Evolutionary conservation across 2,797 vertebrate genomes (phyloP), one percentile per base, ranked within the genome.

Genomic region (Etheostoma nigrum): DNA sequence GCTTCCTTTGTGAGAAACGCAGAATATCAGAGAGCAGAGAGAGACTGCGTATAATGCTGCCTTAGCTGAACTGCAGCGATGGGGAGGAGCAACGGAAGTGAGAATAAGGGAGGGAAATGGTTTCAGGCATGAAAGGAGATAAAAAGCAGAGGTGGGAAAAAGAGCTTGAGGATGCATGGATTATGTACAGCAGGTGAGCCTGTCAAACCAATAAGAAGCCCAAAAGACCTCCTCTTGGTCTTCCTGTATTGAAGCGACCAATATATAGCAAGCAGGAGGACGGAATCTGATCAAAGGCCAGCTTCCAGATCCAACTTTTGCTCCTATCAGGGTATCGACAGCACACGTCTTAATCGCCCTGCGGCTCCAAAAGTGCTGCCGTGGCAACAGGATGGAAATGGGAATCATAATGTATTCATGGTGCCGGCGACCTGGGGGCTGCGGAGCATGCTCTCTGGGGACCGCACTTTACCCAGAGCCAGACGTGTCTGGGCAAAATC

Each of bases 401-500:
- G 94, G 97, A 96, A 96, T 97, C 96, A 97, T 99, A 98, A 99
- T 98, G 97, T 98, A 99, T 98, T 98, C 97, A 97, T 98, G 97
- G 97, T 97, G 96, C 96, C 96, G 96, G 97, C 97, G 97, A 99
- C 98, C 97, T 97, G 97, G 97, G 98, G 98, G 97, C 97, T 98
- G 97, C 96, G 96, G 96, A 97, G 96, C 95, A 86, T 82, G 90
- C 95, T 97, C 98, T 97, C 98, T 92, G 94, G 98, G 97, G 97
- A 99, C 96, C 94, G 96, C 96, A 97, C 97, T 99, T 99, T 98
- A 99, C 98, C 97, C 98, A 96, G 97, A 98, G 97, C 97, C 97
- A 99, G 97, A 99, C 98, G 97, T 98, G 97, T 97, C 98, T 98
- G 97, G 96, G 98, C 97, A 98, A 99, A 99, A 99, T 99, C 97